phyloP scores from a whole-genome alignment of 2,888 invertebrate species.

The Cheilosia vulpina region DNA sequence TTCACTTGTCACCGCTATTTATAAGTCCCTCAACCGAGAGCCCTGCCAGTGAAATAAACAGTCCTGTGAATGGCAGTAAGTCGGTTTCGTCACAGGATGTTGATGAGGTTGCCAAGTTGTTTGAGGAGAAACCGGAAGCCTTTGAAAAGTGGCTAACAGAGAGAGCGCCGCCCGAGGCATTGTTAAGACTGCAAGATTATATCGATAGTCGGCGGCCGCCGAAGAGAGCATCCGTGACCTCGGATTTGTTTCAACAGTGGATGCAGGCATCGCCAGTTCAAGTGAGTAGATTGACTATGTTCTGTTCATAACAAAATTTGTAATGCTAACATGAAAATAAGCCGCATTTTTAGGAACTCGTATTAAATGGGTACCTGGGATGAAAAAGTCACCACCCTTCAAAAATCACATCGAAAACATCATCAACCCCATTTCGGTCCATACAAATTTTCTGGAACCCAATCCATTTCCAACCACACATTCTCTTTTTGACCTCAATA shows the following conservation, averaged over 20 bases:
- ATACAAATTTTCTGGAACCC: too few species aligned
- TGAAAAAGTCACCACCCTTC: too few species aligned
- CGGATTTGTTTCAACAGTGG: slow-evolving; percentile 94
- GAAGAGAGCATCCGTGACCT: slow-evolving; percentile 90
- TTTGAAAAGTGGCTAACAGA: slow-evolving; percentile 91
- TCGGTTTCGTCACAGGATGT: slow-evolving; percentile 79
- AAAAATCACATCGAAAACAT: too few species aligned
- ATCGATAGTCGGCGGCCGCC: slow-evolving; percentile 85
- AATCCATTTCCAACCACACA: too few species aligned
- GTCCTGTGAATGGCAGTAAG: slow-evolving; percentile 36
- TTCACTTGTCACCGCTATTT: slow-evolving; percentile 57
- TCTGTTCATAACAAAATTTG: too few species aligned
- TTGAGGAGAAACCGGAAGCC: slow-evolving; percentile 87
- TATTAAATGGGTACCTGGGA: too few species aligned
- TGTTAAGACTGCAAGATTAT: slow-evolving; percentile 86
- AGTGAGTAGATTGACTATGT: slow-evolving; percentile 82
- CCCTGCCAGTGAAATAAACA: slow-evolving; percentile 22
- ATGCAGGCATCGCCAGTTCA: slow-evolving; percentile 90
- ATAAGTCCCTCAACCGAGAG: slow-evolving; percentile 30
- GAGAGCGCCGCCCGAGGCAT: slow-evolving; percentile 88
- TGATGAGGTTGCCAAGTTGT: slow-evolving; percentile 82
- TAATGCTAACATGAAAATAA: too few species aligned
- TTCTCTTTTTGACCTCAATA: too few species aligned
- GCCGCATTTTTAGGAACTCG: too few species aligned
- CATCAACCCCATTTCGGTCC: too few species aligned